phyloP scores from a whole-genome alignment of 2,888 invertebrate species.

The Heliconius erato region DNA sequence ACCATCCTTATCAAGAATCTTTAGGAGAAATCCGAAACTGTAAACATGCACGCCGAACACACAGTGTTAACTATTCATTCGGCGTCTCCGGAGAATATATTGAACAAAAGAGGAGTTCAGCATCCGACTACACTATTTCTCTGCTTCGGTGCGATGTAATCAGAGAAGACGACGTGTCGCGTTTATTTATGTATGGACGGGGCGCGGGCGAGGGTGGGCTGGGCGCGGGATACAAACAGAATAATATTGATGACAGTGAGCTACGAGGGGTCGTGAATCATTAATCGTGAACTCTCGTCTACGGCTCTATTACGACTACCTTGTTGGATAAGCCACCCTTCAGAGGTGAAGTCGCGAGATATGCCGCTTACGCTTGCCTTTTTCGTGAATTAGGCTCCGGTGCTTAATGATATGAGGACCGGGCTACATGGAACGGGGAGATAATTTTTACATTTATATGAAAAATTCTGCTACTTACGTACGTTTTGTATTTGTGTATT shows the following conservation, averaged over 20 bases:
- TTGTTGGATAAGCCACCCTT: constrained; percentile 82
- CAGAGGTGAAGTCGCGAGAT: constrained; percentile 67
- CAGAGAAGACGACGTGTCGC: constrained; percentile 86
- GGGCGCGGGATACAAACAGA: constrained; percentile 85
- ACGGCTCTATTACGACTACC: constrained; percentile 83
- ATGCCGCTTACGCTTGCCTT: constrained; percentile 63
- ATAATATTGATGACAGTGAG: constrained; percentile 86
- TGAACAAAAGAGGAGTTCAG: constrained; percentile 84
- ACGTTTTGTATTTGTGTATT: too few species aligned
- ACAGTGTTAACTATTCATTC: constrained; percentile 83
- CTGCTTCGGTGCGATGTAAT: constrained; percentile 86
- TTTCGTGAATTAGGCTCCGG: constrained; percentile 57
- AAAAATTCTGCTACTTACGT: not conserved
- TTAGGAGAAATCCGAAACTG: constrained; percentile 84
- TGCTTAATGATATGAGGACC: constrained; percentile 43
- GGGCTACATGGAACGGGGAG: not conserved
- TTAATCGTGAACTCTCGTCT: constrained; percentile 84
- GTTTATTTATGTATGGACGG: constrained; percentile 86
- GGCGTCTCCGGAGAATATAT: constrained; percentile 80
- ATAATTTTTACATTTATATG: constrained; percentile 22
- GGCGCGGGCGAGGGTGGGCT: constrained; percentile 84
- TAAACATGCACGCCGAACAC: constrained; percentile 81
- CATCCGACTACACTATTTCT: constrained; percentile 85
- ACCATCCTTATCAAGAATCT: constrained; percentile 81
- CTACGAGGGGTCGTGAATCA: constrained; percentile 86